Evolutionary conservation across 2,888 invertebrate genomes (phyloP).

Genomic region (Netelia virgata): DNA sequence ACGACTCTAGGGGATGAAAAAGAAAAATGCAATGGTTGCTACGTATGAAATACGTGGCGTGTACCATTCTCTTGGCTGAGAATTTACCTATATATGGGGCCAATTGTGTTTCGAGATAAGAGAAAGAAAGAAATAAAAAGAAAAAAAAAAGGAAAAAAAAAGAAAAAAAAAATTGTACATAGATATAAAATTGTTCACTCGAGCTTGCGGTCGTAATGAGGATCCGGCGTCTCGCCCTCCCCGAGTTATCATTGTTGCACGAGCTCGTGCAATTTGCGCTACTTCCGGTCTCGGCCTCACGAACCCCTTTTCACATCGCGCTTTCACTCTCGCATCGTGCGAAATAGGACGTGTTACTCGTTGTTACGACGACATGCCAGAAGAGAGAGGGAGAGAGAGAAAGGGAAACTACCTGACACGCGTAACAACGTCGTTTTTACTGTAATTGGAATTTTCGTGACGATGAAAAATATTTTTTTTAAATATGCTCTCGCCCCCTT

Average conservation of each 20-base stretch:
- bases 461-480: constrained; percentile 39
- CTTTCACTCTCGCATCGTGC: constrained; percentile 19
- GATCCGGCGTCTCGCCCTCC: constrained; percentile 29
- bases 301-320: not conserved
- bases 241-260: constrained; percentile 56
- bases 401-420: not conserved
- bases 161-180: not conserved
- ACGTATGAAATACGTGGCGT: not conserved
- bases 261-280: constrained; percentile 14
- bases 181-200: constrained; percentile 42
- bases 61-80: not conserved
- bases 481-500: no score
- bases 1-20: not conserved
- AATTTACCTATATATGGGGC: not conserved
- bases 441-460: constrained; percentile 62
- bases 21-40: not conserved
- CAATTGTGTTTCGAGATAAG: constrained; percentile 12
- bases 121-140: constrained; percentile 3
- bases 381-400: no score
- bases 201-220: constrained; percentile 52
- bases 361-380: constrained; percentile 33
- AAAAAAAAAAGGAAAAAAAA: no score
- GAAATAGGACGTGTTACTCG: constrained; percentile 37
- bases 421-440: constrained; percentile 34
- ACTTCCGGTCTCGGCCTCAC: constrained; percentile 6